Evolutionary conservation across 2,888 invertebrate species (phyloP).

Genomic region (Agrotis ipsilon): DNA sequence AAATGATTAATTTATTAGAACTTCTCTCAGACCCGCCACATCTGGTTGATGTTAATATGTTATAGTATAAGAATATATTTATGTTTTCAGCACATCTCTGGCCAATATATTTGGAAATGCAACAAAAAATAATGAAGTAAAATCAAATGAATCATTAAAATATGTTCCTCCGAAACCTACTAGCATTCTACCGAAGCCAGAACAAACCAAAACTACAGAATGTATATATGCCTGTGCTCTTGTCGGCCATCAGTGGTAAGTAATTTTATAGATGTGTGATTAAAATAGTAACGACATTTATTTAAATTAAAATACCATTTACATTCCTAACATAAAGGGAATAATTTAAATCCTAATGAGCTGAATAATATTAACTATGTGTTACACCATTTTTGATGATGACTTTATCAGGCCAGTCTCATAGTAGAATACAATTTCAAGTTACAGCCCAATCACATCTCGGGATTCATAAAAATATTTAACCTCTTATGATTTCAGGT

Average conservation of each 20-base stretch:
- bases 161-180: slow-evolving; percentile 81
- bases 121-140: slow-evolving; percentile 61
- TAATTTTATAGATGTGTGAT: slow-evolving; percentile 11
- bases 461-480: not conserved
- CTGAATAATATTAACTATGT: not conserved
- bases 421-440: not conserved
- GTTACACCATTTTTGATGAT: not conserved
- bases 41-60: not conserved
- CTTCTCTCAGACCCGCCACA: not conserved
- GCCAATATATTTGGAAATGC: slow-evolving; percentile 82
- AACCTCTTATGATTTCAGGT: slow-evolving; percentile 68
- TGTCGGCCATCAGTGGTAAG: slow-evolving; percentile 84
- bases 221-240: slow-evolving; percentile 82
- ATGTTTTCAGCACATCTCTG: slow-evolving; percentile 80
- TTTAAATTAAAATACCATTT: slow-evolving; percentile 9
- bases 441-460: too few relatives aligned
- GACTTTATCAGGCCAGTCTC: not conserved
- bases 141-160: slow-evolving; percentile 80
- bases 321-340: not conserved
- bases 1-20: not conserved
- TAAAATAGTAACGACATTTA: slow-evolving; percentile 25
- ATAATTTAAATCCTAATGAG: not conserved
- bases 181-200: slow-evolving; percentile 62
- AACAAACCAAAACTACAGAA: slow-evolving; percentile 75
- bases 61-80: not conserved